Evolutionary conservation across 1,140 invertebrate genomes (phyloP), one percentile per base, ranked within the genome.

Genomic region (Anthonomus grandis): DNA sequence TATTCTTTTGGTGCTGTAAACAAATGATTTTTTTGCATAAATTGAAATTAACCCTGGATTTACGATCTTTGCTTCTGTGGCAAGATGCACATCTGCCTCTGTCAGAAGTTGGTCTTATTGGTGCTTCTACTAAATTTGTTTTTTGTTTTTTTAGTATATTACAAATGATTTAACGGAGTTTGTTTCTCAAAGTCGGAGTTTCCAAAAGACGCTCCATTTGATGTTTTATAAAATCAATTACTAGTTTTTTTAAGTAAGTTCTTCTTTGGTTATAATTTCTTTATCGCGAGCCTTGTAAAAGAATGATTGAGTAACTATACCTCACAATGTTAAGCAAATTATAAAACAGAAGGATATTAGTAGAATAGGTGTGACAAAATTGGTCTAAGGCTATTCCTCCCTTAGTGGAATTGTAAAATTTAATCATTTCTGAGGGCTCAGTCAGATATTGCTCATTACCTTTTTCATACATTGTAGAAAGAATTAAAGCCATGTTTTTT

Each of bases 21-120:
- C 42, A 45, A 45, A 45, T 45, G 12, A 45, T 10, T 22, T 45
- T 21, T 45, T 45, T 45, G 23, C 42, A 45, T 22, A 45, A 12
- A 22, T 15, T 22, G 17, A 15, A 45, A 18, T 15, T 45, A 6
- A 45, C 15, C 19, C 42, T 45, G 5, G 42, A 45, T 45, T 45
- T 45, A 8, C 27, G 6, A 31, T 8, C n/a, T 31, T 31, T 31
- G n/a, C 27, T 31, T n/a, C n/a, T 31, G n/a, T 6, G 27, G 27
- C n/a, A n/a, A 31, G n/a, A 31, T 31, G n/a, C n/a, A n/a, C 27
- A n/a, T 31, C 6, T n/a, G n/a, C 6, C 27, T 31, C 6, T 31
- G n/a, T 6, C n/a, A 31, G 27, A 8, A 31, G 27, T 8, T 31
- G 27, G 27, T n/a, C 27, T 31, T 31, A n/a, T 31, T 31, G 27